Base-by-base conservation (phyloP, 2,797 vertebrate species). In the Hemibagrus guttatus region DNA sequence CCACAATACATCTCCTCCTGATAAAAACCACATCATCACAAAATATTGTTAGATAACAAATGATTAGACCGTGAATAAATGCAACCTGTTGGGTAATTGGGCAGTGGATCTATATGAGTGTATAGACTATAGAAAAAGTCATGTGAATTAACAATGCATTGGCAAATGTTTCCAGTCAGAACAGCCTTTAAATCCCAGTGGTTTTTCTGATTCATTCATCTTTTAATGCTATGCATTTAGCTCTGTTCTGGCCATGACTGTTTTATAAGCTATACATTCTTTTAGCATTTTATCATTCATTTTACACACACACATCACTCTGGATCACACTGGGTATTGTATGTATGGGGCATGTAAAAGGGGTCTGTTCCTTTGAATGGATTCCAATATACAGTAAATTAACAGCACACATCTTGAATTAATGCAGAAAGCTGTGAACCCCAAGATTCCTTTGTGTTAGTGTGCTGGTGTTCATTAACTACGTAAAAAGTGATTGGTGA, bases 301-400 rank as follows among this genome's bases (percentile, higher is more conserved):
- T 85, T 86, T 64, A 56, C 84, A 83, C 82, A 71, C 82, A 71
- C 68, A 83, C 85, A 85, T 85, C 58, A 56, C 71, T 89, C 75
- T 59, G 74, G 19, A 21, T 89, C 79, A 81, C 86, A 79, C 78
- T 75, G 64, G n/a, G 85, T 84, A 64, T 89, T 84, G 26, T 86
- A 86, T 88, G 84, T 59, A 87, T 59, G 74, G 46, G 87, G 52
- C 80, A 31, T 83, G 72, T 83, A 75, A 87, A 81, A 86, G 89
- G 83, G 66, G 74, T 84, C 82, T 89, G 82, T 87, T 88, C 88
- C 88, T 90, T 90, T 85, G 89, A 89, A 89, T 90, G 54, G 84
- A 87, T 89, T 93, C 92, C 84, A 88, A 58, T 87, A 42, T 89
- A 89, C 88, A 83, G 91, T 89, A 89, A 89, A 88, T 91, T 93